A percentile compares a stretch with the other conserved stretches of the same genome.
Conservation (phyloP, 1,140 invertebrate genomes). For the Achroia grisella region DNA sequence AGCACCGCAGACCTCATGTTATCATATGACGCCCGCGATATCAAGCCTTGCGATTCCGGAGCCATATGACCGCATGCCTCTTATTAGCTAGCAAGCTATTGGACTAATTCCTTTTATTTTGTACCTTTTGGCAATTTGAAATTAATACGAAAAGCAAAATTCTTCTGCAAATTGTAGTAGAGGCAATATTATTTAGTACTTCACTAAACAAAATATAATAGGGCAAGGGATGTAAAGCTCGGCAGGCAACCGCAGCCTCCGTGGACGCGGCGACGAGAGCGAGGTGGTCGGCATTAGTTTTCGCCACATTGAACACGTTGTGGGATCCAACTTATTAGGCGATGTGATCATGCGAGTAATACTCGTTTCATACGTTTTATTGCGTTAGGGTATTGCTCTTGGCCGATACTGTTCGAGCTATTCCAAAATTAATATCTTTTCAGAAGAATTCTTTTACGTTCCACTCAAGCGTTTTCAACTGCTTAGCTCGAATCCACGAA, state of each 20-base stretch:
- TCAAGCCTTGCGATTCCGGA: too few relatives aligned
- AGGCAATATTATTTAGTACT: constrained; percentile 12
- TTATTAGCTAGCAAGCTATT: too few relatives aligned
- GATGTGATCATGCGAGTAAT: constrained; percentile 68
- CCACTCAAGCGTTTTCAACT: constrained; percentile 6
- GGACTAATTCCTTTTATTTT: too few relatives aligned
- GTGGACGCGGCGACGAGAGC: constrained; percentile 24
- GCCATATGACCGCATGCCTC: too few relatives aligned
- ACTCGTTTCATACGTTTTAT: constrained; percentile 65
- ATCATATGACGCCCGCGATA: too few relatives aligned
- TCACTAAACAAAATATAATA: constrained; percentile 39
- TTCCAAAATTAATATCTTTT: constrained; percentile 49
- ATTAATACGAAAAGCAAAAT: too few relatives aligned
- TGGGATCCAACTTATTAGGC: constrained; percentile 70
- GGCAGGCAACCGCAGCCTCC: constrained; percentile 42
- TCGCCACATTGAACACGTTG: constrained; percentile 64
- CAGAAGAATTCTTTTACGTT: constrained; percentile 14
- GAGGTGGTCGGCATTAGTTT: constrained; percentile 46
- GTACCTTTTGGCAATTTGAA: too few relatives aligned
- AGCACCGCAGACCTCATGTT: too few relatives aligned
- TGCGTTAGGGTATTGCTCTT: constrained; percentile 41
- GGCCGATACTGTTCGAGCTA: constrained; percentile 37
- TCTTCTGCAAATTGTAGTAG: too few relatives aligned
- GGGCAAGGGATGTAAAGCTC: constrained; percentile 22
- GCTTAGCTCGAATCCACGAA: constrained; percentile 1